These are phyloP conservation scores for Caenorhabditis uteleia DNA, from an alignment of 2,888 invertebrate genomes.

Conservation along the genomic window DNA sequence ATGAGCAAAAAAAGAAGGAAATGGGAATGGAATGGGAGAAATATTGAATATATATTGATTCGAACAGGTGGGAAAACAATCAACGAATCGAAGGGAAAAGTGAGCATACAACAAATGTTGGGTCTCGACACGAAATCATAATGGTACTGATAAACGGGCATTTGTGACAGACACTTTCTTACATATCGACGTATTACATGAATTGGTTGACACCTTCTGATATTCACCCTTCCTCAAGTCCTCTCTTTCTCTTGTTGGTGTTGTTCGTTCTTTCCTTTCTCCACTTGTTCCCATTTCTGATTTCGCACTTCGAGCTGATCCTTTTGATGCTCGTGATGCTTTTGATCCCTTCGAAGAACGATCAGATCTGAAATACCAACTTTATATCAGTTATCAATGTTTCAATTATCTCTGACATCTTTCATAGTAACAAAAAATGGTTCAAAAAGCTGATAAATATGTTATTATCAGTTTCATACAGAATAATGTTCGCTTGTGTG, in stretches of 20 bases:
- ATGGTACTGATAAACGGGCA: slow-evolving; percentile 47
- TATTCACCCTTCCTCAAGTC: slow-evolving; percentile 17
- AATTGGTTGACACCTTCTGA: slow-evolving; percentile 29
- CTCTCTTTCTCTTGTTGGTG: not conserved
- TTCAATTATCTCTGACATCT: not conserved
- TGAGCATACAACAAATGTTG: too few species aligned
- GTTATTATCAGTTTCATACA: too few species aligned
- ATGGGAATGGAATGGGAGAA: too few species aligned
- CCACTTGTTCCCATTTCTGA: slow-evolving; percentile 28
- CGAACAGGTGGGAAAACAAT: too few species aligned
- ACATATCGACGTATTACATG: slow-evolving; percentile 33
- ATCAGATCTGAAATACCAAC: slow-evolving; percentile 22
- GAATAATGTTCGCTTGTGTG: too few species aligned
- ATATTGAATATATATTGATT: too few species aligned
- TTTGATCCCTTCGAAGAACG: slow-evolving; percentile 51
- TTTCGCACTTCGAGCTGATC: slow-evolving; percentile 40
- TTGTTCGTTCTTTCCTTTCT: slow-evolving; percentile 14
- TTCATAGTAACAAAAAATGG: not conserved
- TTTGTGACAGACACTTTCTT: slow-evolving; percentile 41
- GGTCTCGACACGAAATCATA: too few species aligned
- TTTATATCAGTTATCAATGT: not conserved
- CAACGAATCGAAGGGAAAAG: too few species aligned
- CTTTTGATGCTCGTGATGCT: slow-evolving; percentile 42
- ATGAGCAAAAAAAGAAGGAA: too few species aligned
- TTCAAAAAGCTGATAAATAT: too few species aligned